Evolutionary conservation across 92 coral and sea anemone genomes (phyloP).

Genomic region (Scolanthus callimorphus): DNA sequence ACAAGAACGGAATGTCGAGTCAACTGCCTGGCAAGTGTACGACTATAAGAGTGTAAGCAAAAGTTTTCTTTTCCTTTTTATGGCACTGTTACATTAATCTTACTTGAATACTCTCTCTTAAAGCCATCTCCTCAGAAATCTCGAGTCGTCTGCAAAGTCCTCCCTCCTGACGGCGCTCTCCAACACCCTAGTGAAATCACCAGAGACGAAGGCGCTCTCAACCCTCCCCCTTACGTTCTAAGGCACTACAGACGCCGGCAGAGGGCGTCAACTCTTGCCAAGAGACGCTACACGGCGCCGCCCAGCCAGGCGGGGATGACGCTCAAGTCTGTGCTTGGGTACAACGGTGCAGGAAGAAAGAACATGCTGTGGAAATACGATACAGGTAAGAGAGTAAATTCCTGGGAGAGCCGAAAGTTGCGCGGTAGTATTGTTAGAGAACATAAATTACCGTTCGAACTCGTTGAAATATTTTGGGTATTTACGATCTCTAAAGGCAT

Average conservation of each 20-base stretch:
- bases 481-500: too few species aligned
- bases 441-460: too few species aligned
- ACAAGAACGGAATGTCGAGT: not conserved
- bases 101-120: not conserved
- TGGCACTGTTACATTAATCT: not conserved
- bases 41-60: not conserved
- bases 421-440: too few species aligned
- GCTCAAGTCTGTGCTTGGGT: slow-evolving; percentile 87
- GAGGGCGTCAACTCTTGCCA: slow-evolving; percentile 51
- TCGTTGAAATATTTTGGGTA: too few species aligned
- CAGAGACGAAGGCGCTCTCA: slow-evolving; percentile 13
- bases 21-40: not conserved
- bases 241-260: slow-evolving; percentile 67
- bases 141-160: not conserved
- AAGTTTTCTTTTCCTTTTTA: not conserved
- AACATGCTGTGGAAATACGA: slow-evolving; percentile 95
- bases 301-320: slow-evolving; percentile 94
- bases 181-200: slow-evolving; percentile 5
- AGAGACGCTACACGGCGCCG: slow-evolving; percentile 90
- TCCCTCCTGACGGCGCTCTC: not conserved
- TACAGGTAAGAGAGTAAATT: slow-evolving; percentile 74
- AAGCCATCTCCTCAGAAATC: not conserved
- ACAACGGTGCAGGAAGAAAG: slow-evolving; percentile 87
- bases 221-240: slow-evolving; percentile 54
- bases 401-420: not conserved